Percentiles rank a stretch among this genome's conserved stretches.
These are phyloP conservation scores for Stictonetta naevosa DNA, from an alignment of 2,113 vertebrate species.

Conservation along the genomic window DNA sequence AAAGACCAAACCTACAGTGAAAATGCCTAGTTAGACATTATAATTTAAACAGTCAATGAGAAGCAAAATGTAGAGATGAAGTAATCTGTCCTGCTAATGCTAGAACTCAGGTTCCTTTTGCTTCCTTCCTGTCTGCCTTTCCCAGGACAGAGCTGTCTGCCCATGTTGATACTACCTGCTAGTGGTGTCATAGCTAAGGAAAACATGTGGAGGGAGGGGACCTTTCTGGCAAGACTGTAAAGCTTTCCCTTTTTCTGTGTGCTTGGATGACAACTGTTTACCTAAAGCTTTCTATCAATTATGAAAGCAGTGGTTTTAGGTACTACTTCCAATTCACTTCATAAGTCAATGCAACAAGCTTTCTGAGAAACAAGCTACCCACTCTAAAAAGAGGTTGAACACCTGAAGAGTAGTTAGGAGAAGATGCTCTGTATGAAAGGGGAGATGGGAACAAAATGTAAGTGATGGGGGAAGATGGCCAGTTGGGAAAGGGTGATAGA, in stretches of 20 bases:
- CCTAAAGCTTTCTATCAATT: background rate
- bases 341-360: background rate
- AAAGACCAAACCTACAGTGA: background rate
- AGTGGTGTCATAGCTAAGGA: background rate
- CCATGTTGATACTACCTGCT: fast-evolving
- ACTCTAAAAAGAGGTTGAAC: background rate
- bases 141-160: background rate
- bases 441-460: background rate
- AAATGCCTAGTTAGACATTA: background rate
- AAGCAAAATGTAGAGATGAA: background rate
- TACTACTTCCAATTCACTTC: background rate
- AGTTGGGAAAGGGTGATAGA: background rate
- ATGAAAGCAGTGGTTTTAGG: background rate
- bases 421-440: fast-evolving
- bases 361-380: background rate
- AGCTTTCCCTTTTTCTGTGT: background rate
- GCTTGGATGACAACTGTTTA: background rate
- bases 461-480: background rate
- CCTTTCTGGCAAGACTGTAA: background rate
- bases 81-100: background rate
- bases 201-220: background rate
- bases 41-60: background rate
- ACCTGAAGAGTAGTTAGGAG: fast-evolving
- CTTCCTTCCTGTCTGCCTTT: fast-evolving
- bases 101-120: background rate